Evolutionary conservation across 2,888 invertebrate genomes (phyloP).

Genomic region (Neoascia interrupta): DNA sequence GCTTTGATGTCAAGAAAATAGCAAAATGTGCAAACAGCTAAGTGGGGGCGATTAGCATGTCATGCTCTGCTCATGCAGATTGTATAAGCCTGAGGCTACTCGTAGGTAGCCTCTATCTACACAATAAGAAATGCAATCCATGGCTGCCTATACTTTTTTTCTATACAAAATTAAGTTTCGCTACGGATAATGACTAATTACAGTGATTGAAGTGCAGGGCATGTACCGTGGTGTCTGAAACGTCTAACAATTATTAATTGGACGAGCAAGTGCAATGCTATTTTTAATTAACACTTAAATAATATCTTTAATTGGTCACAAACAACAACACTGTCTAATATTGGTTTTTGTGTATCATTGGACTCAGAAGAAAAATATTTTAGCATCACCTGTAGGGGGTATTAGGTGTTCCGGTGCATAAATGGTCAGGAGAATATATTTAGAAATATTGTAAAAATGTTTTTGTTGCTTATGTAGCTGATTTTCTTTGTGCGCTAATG

Average conservation of each 20-base stretch:
- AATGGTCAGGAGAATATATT: constrained; percentile 58
- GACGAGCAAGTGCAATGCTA: constrained; percentile 57
- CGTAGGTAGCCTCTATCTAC: background rate
- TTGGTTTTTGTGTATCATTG: background rate
- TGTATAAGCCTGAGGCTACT: background rate
- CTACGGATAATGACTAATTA: constrained; percentile 44
- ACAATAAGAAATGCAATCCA: background rate
- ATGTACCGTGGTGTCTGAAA: constrained; percentile 44
- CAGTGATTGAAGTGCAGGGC: constrained; percentile 15
- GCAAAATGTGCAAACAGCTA: constrained; percentile 12
- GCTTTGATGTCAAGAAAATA: background rate
- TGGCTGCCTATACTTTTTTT: too few species aligned
- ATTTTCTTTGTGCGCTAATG: too few species aligned
- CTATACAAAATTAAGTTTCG: background rate
- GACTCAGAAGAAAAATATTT: constrained; percentile 26
- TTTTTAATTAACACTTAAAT: constrained; percentile 46
- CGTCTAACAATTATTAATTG: constrained; percentile 67
- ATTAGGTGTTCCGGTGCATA: constrained; percentile 63
- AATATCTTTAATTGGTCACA: constrained; percentile 46
- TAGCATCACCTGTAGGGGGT: constrained; percentile 68
- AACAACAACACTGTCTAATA: background rate
- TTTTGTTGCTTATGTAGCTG: too few species aligned
- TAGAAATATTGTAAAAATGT: too few species aligned
- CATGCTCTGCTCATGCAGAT: constrained; percentile 13
- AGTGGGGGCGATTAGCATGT: constrained; percentile 23